Conservation (phyloP, 2,888 invertebrate genomes). For the Cremastinae sp. region DNA sequence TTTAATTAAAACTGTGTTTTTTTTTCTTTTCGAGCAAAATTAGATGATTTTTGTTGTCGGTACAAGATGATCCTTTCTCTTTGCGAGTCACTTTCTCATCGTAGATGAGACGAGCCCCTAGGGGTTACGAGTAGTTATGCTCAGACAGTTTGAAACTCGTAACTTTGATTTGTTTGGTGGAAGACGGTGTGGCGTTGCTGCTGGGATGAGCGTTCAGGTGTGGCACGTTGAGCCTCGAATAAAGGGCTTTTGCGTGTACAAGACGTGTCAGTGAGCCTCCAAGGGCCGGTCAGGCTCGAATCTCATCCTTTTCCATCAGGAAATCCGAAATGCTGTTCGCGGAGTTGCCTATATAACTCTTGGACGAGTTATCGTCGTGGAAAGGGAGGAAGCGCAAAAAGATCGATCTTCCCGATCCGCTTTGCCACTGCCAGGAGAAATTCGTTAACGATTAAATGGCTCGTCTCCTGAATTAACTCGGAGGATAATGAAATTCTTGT, state of each 20-base stretch:
- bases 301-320: no score
- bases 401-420: constrained; percentile 30
- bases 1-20: no score
- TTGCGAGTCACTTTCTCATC: background rate
- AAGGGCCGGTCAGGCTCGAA: background rate
- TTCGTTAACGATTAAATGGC: constrained; percentile 50
- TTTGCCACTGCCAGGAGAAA: constrained; percentile 22
- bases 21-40: background rate
- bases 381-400: constrained; percentile 17
- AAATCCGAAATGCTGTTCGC: background rate
- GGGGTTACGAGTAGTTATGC: constrained; percentile 23
- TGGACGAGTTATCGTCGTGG: constrained; percentile 1
- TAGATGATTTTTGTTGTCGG: background rate
- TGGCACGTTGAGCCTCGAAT: constrained; percentile 53
- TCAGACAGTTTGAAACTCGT: constrained; percentile 33
- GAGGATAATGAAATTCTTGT: constrained; percentile 50
- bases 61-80: background rate
- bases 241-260: constrained; percentile 37
- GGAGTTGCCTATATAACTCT: background rate
- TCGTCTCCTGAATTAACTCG: constrained; percentile 39
- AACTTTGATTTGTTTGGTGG: constrained; percentile 55
- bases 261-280: constrained; percentile 13
- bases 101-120: background rate
- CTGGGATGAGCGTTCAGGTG: constrained; percentile 33
- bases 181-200: constrained; percentile 5